Percentiles rank a stretch among this genome's conserved stretches.
Conservation (phyloP, 2,888 invertebrate genomes). For the Geotrupes spiniger region DNA sequence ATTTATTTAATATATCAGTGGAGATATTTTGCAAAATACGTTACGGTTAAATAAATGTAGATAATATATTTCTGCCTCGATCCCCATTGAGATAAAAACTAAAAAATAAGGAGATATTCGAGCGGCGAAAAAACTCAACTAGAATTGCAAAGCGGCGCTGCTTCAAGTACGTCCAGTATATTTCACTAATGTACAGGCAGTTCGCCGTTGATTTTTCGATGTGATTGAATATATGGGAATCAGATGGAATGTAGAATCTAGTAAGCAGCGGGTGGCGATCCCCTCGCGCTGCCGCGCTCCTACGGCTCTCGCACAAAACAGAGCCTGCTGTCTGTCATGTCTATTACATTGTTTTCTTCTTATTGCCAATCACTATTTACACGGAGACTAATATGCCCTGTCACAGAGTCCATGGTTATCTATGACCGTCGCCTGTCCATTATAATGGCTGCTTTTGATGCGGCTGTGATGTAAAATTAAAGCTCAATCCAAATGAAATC, state of each 20-base stretch:
- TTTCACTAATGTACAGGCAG: neutral
- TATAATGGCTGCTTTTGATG: constrained; percentile 15
- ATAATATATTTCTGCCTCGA: no score
- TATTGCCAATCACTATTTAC: constrained; percentile 23
- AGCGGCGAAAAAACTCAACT: no score
- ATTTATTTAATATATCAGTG: no score
- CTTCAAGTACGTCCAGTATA: neutral
- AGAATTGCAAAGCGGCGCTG: constrained; percentile 1
- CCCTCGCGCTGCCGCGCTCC: constrained; percentile 14
- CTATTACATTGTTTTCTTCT: constrained; percentile 22
- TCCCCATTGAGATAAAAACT: constrained; percentile 3
- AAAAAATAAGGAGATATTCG: no score
- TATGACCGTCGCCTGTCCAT: constrained; percentile 12
- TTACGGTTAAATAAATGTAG: no score
- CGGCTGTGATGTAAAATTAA: constrained; percentile 15
- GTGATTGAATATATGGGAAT: constrained; percentile 35
- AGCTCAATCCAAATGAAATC: constrained; percentile 21
- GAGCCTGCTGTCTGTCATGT: constrained; percentile 19
- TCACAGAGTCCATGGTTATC: constrained; percentile 19
- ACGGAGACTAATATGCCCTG: constrained; percentile 24
- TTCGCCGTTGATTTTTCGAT: constrained; percentile 1
- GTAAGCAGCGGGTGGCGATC: constrained; percentile 34
- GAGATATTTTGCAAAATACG: no score
- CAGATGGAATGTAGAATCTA: constrained; percentile 36
- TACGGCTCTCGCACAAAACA: constrained; percentile 13